Evolutionary conservation across 2,888 invertebrate species (phyloP), one percentile per base, ranked within the genome.

Genomic region (Rapana venosa): DNA sequence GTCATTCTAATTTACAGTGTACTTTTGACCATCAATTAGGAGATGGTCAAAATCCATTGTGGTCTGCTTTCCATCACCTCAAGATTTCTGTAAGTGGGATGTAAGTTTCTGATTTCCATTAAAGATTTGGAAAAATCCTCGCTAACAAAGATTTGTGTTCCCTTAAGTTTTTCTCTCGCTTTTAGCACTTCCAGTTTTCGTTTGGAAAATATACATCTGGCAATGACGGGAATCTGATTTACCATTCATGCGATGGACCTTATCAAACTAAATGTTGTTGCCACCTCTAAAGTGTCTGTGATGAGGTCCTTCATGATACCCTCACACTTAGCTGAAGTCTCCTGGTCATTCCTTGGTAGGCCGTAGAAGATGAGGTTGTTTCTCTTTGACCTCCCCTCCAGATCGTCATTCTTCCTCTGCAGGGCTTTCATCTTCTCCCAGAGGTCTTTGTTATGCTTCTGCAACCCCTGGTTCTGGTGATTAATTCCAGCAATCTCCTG

Each of bases 361-460:
- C 79, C 79, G 32, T 81, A 81, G 22, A 20, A 81, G 79, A 81
- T 81, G 35, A 81, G 79, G 30, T 35, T 81, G 79, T 81, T 81
- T 32, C 79, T 13, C 32, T 81, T 81, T 0, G 79, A 81, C 22
- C 79, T 36, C 79, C 32, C 79, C 79, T 81, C 79, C 30, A 81
- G 79, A 22, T 35, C 79, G 32, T 81, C 79, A 6, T 17, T 36
- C 35, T 32, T 81, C 79, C 11, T 81, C 35, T 32, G 20, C 79
- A 81, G 32, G 32, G 11, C 79, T 11, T 81, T 22, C 35, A 35
- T 13, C 35, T 22, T 36, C 79, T 32, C 8, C 79, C 20, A 15
- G 32, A 35, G 35, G 79, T 35, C 79, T 15, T 35, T 6, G 79
- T 81, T 81, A 2, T 32, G 30, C 22, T 32, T 11, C 79, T 22